Base-by-base conservation (phyloP, 2,888 invertebrate genomes). In the Volucella inanis region DNA sequence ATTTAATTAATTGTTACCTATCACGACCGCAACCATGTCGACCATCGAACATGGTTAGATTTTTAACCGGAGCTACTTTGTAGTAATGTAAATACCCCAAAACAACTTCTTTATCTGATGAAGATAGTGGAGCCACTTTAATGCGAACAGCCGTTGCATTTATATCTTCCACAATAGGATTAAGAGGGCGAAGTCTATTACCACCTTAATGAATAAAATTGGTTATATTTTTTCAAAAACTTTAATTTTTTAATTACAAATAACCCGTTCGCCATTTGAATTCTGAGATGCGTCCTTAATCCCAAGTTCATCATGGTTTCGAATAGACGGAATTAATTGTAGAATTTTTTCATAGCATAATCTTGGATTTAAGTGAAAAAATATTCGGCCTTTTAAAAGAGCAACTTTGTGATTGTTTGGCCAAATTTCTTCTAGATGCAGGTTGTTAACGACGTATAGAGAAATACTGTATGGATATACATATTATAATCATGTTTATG, bases 21-120 rank as follows among this genome's bases (percentile, higher is more conserved):
- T 96, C 96, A 79, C 95, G 95, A 0, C 97, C 97, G 91, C 98
- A 98, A 38, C 98, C 98, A 91, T 98, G 98, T 72, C 97, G 93
- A 54, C 97, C 96, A 89, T 97, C 97, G 91, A 96, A 98, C 87
- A 97, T 94, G 0, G 97, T 96, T 65, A 98, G 94, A 90, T 97
- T 97, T 75, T 92, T 92, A 59, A 93, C 90, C 0, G 95, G 95
- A 14, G 97, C 95, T 91, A 97, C 96, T 91, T 95, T 95, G 89
- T 95, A 97, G 91, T 96, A 97, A 57, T 98, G 94, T 9, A 97
- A 95, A 92, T 98, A 99, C 50, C 98, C 97, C n/a, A 99, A 93
- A 65, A 99, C 93, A 67, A 96, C 95, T 62, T 97, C 94, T 47
- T 94, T 93, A 91, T 96, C 96, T 41, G 94, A 94, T 67, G 94